phyloP scores from a whole-genome alignment of 1,140 invertebrate species.

The Oscheius sp. region DNA sequence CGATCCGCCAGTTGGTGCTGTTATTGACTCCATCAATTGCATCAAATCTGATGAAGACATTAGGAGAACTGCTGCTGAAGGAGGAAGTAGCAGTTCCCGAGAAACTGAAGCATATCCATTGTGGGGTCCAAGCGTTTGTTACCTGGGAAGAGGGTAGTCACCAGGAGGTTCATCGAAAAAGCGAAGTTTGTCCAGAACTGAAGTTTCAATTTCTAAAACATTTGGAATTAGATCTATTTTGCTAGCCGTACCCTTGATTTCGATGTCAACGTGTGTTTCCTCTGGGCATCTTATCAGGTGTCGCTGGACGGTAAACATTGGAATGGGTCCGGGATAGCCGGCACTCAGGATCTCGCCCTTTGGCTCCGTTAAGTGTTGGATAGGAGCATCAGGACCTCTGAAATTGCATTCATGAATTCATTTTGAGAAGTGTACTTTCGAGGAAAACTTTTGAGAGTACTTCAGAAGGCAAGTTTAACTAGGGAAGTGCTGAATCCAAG shows the following conservation, averaged over 20 bases:
- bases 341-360: not conserved
- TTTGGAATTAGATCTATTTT: no score
- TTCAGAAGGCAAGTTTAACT: no score
- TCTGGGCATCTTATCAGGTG: not conserved
- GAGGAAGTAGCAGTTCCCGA: not conserved
- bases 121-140: not conserved
- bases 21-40: not conserved
- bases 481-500: no score
- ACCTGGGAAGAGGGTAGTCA: not conserved
- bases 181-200: not conserved
- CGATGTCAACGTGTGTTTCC: not conserved
- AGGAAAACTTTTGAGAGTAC: no score
- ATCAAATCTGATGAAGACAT: constrained; percentile 11
- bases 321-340: not conserved
- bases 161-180: not conserved
- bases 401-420: not conserved
- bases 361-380: constrained; percentile 3
- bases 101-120: not conserved
- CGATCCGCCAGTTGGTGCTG: not conserved
- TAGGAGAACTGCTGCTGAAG: not conserved
- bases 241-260: not conserved
- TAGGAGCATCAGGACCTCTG: constrained; percentile 1
- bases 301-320: constrained; percentile 3
- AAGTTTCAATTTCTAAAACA: not conserved
- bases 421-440: no score